Conservation (phyloP, 2,113 vertebrate genomes). For the Scomber scombrus region DNA sequence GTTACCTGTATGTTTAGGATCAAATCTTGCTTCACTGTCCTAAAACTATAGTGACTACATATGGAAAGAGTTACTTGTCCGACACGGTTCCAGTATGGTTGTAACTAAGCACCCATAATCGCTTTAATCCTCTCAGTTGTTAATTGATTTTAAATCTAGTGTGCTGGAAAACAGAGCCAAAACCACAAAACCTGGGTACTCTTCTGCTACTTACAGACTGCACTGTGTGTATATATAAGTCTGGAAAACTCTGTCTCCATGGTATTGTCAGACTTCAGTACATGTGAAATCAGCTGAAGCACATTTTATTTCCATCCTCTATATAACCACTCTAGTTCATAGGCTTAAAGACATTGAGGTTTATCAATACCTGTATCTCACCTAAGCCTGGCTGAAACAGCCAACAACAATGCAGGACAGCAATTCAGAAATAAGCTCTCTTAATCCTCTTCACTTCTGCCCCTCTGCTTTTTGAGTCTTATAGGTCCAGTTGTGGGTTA, state of each 20-base stretch:
- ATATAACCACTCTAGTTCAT: conserved; percentile 11
- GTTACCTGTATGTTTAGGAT: not conserved
- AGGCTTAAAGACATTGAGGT: conserved; percentile 35
- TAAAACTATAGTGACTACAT: not conserved
- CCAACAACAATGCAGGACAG: conserved; percentile 59
- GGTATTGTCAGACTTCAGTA: conserved; percentile 7
- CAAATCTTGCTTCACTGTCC: not conserved
- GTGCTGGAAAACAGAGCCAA: not conserved
- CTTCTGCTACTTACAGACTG: not conserved
- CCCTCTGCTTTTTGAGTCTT: conserved; percentile 21
- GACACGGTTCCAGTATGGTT: not conserved
- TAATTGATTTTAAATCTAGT: not conserved
- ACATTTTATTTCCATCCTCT: conserved; percentile 28
- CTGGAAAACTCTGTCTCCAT: not conserved
- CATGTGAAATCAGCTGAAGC: conserved; percentile 33
- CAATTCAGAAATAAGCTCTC: conserved; percentile 49
- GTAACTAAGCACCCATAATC: not conserved
- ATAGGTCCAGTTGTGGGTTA: conserved; percentile 13
- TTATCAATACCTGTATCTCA: conserved; percentile 52
- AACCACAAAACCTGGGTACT: not conserved
- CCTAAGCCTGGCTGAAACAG: conserved; percentile 53
- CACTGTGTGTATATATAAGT: not conserved
- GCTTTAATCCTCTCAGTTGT: not conserved
- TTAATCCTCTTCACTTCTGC: conserved; percentile 55
- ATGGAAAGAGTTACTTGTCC: conserved; percentile 2